A percentile compares a stretch with the other conserved stretches of the same genome.
These are phyloP conservation scores for Centropristis striata DNA, from an alignment of 2,113 vertebrate genomes.

Conservation along the genomic window DNA sequence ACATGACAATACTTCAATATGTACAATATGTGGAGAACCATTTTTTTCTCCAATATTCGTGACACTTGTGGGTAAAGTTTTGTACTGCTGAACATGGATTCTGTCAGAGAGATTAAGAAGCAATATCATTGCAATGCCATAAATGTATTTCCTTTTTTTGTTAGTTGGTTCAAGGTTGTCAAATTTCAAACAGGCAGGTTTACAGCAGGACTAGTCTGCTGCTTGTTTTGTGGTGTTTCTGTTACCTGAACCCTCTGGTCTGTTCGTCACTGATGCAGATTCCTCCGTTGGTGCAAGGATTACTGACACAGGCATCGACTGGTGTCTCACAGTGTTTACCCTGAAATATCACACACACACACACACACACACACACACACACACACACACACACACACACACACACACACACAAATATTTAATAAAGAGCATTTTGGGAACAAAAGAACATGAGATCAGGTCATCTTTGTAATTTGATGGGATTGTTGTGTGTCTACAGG, in stretches of 20 bases:
- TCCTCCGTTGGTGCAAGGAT: constrained; percentile 91
- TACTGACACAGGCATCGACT: constrained; percentile 88
- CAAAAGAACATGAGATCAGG: not conserved
- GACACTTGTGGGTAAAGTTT: too few species aligned
- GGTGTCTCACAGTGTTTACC: constrained; percentile 91
- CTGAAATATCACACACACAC: constrained; percentile 74
- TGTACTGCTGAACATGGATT: too few species aligned
- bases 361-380: too few species aligned
- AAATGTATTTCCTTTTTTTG: too few species aligned
- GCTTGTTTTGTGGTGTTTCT: not conserved
- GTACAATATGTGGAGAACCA: too few species aligned
- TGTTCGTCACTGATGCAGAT: constrained; percentile 87
- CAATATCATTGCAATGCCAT: too few species aligned
- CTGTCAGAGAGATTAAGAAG: too few species aligned
- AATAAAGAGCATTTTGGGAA: not conserved
- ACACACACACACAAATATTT: constrained; percentile 25
- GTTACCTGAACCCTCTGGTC: constrained; percentile 88
- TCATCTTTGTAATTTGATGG: constrained; percentile 23
- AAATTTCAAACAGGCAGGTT: too few species aligned
- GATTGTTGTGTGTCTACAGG: constrained; percentile 8
- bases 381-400: constrained; percentile 27
- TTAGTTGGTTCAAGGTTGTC: too few species aligned
- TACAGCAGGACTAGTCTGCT: too few species aligned
- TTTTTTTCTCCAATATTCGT: too few species aligned
- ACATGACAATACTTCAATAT: too few species aligned